Base-by-base conservation (phyloP, 2,888 invertebrate species). In the Stenolophus ochropezus region DNA sequence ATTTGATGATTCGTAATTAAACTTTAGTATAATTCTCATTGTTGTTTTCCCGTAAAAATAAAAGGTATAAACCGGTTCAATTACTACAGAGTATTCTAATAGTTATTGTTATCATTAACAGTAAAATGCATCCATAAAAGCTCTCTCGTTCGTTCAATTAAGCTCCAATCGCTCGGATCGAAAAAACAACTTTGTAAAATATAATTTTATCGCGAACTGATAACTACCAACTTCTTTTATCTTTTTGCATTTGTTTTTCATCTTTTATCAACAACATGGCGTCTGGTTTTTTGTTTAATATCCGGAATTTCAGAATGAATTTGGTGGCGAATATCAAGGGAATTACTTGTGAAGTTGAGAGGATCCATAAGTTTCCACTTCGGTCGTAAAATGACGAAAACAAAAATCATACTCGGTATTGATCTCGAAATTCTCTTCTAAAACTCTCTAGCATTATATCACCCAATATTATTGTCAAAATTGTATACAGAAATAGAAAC, bases 381-480 rank as follows among this genome's bases (percentile, higher is more conserved):
- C 16, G 1, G 65, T 33, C 65, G 27, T 69, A 69, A 69, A 69
- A 33, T 33, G 18, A 33, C 33, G 65, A 69, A 69, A 69, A 69
- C 65, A 69, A 69, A 33, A 69, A 33, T 18, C 65, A 33, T 33
- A 16, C 65, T 2, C 27, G 33, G 27, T 33, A 33, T 69, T 69
- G 65, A 69, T 69, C 18, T 0, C 25, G 11, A 8, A 33, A 33
- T 16, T 33, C 33, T 8, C 4, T 1, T 33, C 8, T 33, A 69
- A 42, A 69, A 69, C 65, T 42, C n/a, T n/a, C n/a, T n/a, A n/a
- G n/a, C n/a, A n/a, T n/a, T n/a, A n/a, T n/a, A n/a, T n/a, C n/a
- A n/a, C n/a, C n/a, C n/a, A n/a, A n/a, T n/a, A n/a, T n/a, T n/a
- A n/a, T n/a, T n/a, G n/a, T n/a, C n/a, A n/a, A n/a, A n/a, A n/a